These are phyloP conservation scores for Euglossa dilemma DNA, from an alignment of 1,140 invertebrate species.

Conservation along the genomic window DNA sequence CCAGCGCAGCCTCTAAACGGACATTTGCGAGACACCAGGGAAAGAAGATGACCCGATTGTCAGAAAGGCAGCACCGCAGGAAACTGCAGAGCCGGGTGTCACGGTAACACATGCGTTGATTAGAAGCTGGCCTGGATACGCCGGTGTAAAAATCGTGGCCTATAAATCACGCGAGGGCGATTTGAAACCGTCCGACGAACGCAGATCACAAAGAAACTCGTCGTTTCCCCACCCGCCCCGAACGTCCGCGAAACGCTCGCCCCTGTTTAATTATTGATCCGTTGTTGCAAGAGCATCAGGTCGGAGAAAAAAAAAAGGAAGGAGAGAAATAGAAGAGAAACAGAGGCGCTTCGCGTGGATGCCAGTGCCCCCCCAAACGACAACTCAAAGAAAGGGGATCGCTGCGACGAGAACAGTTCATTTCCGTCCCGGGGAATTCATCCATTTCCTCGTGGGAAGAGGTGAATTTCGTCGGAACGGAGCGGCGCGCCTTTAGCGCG, in stretches of 20 bases:
- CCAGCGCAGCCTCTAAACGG: background rate
- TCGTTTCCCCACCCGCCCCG: background rate
- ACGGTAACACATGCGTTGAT: slow-evolving; percentile 15
- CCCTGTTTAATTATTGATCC: slow-evolving; percentile 24
- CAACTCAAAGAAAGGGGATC: background rate
- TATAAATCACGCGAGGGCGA: slow-evolving; percentile 26
- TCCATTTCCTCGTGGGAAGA: slow-evolving; percentile 18
- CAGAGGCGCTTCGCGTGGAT: background rate
- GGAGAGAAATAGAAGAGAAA: background rate
- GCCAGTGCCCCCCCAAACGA: background rate
- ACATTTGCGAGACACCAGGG: background rate
- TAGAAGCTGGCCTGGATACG: slow-evolving; percentile 7
- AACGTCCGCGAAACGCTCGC: background rate
- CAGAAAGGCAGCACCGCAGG: background rate
- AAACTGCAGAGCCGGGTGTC: slow-evolving; percentile 9
- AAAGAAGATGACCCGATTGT: background rate
- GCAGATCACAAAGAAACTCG: background rate
- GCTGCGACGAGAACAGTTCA: slow-evolving; percentile 28
- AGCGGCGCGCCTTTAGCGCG: slow-evolving; percentile 2
- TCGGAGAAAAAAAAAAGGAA: background rate
- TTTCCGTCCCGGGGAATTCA: slow-evolving; percentile 27
- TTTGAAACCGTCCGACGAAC: background rate
- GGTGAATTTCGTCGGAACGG: slow-evolving; percentile 36
- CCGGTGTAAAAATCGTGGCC: background rate
- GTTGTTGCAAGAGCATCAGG: too few species aligned